Base-by-base conservation (phyloP, 2,888 invertebrate species). In the Harpalus rubripes region DNA sequence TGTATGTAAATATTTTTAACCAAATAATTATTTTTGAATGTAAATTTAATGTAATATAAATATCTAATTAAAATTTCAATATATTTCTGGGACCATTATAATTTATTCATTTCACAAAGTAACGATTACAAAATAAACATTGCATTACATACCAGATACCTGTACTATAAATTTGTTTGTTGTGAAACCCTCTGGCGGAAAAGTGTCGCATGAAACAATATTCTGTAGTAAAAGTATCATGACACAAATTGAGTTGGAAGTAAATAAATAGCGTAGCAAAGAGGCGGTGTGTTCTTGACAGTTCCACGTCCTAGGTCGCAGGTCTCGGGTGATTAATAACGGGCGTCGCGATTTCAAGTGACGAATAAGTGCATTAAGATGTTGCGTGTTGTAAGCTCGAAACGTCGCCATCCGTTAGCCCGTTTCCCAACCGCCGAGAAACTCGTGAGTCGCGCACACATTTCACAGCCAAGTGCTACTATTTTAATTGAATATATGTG, bases 331-430 rank as follows among this genome's bases (percentile, higher is more conserved):
- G 76, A 83, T 76, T 83, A 83, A 83, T 83, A 83, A 76, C 83
- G 15, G 39, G 41, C 44, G 82, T 18, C 59, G 61, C 83, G 83
- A 83, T 83, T 83, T 83, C 56, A 83, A 83, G 83, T 74, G 83
- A 83, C 83, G 83, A 76, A 83, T 83, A 83, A 83, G 83, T 83
- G 83, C 83, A 83, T 83, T 83, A 83, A 83, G 83, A 83, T 83
- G 83, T 83, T 76, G 83, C 76, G 83, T 83, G 83, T 83, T 83
- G 83, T 83, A 83, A 83, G 74, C 83, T 32, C 59, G 26, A 76
- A 83, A 76, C 44, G 44, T 44, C 41, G 83, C 76, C 83, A 83
- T 83, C 76, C 56, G n/a, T 83, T 83, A 82, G 59, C 15, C 76
- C 32, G n/a, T 83, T 83, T 74, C 72, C 26, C 44, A 8, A 56